Evolutionary conservation across 2,797 vertebrate species (phyloP).

Genomic region (Microchirus variegatus): DNA sequence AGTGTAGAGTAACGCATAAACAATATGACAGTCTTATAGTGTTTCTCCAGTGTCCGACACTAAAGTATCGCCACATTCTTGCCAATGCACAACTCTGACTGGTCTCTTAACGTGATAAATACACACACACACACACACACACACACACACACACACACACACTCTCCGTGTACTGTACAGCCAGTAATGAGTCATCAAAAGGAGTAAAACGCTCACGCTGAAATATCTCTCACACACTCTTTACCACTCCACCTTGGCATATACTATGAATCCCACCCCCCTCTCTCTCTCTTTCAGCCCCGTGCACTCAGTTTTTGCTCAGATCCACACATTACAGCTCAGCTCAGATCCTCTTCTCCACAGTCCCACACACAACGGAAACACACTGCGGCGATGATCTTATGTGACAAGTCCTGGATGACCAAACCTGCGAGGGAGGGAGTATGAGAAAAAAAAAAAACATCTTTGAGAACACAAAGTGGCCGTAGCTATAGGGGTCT

Average conservation of each 20-base stretch:
- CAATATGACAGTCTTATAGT: too few relatives aligned
- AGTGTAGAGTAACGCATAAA: too few relatives aligned
- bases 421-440: conserved; percentile 52
- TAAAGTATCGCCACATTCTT: too few relatives aligned
- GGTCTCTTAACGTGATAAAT: too few relatives aligned
- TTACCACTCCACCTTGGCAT: conserved; percentile 29
- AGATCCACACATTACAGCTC: conserved; percentile 56
- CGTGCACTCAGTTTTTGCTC: conserved; percentile 55
- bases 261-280: conserved; percentile 27
- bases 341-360: conserved; percentile 51
- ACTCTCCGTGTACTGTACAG: conserved; percentile 18
- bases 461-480: conserved; percentile 39
- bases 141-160: conserved; percentile 2
- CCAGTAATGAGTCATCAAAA: conserved; percentile 52
- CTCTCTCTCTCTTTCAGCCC: conserved; percentile 24
- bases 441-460: conserved; percentile 61
- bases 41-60: too few relatives aligned
- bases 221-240: conserved; percentile 25
- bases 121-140: conserved; percentile 2
- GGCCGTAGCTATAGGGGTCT: conserved; percentile 47
- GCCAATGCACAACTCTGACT: too few relatives aligned
- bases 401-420: conserved; percentile 71
- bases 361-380: conserved; percentile 40
- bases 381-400: conserved; percentile 51
- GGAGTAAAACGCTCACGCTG: conserved; percentile 26